Conservation (phyloP, 2,113 vertebrate species). For the Halcyon senegalensis region DNA sequence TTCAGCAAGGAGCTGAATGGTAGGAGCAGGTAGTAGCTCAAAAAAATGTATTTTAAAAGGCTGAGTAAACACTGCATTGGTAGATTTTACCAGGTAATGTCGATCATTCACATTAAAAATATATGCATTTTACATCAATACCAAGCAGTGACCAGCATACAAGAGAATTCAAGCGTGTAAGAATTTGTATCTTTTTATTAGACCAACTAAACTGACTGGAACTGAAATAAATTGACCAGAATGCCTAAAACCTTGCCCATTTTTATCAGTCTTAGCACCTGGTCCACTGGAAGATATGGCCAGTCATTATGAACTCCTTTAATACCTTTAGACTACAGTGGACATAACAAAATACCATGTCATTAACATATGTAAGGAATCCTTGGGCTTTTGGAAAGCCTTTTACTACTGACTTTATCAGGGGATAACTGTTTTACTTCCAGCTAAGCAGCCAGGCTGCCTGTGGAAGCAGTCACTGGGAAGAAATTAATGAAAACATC, state of each 20-base stretch:
- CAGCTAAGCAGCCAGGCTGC: background rate
- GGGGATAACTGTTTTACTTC: background rate
- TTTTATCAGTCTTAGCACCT: background rate
- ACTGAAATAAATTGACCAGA: background rate
- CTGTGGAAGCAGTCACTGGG: background rate
- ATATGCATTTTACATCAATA: background rate
- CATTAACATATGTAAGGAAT: background rate
- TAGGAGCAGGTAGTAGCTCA: background rate
- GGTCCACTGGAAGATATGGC: background rate
- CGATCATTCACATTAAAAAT: background rate
- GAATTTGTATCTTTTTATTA: background rate
- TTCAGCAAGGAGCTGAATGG: background rate
- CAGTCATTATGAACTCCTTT: background rate
- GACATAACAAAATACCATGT: background rate
- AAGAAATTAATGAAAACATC: background rate
- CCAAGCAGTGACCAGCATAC: background rate
- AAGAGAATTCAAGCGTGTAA: background rate
- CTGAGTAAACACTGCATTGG: background rate
- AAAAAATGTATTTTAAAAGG: background rate
- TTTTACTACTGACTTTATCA: background rate
- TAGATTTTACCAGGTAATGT: background rate
- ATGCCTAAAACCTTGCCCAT: background rate
- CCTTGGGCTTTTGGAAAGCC: background rate
- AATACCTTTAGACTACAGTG: background rate
- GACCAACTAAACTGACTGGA: background rate